Evolutionary conservation across 2,797 vertebrate genomes (phyloP).

Genomic region (Botia almorhae): DNA sequence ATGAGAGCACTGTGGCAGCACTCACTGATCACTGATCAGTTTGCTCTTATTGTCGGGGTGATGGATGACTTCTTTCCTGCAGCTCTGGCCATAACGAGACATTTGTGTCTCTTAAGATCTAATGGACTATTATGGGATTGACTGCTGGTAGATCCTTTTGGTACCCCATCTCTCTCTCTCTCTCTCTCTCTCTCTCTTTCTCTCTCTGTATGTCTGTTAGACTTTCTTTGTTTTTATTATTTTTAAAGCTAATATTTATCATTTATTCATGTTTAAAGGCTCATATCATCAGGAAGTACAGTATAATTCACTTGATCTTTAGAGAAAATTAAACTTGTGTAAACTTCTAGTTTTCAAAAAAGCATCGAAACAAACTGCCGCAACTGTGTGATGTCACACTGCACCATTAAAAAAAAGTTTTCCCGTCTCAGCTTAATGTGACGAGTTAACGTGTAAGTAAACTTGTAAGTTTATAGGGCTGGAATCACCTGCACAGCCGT

Average conservation of each 20-base stretch:
- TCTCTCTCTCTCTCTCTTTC: background rate
- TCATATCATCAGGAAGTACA: background rate
- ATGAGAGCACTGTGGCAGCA: conserved; percentile 34
- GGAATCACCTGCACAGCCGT: too few relatives aligned
- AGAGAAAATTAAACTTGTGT: too few relatives aligned
- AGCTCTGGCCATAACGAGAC: conserved; percentile 41
- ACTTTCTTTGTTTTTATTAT: background rate
- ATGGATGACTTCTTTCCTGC: conserved; percentile 40
- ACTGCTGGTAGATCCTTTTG: conserved; percentile 28
- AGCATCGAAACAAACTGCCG: too few relatives aligned
- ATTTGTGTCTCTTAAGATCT: conserved; percentile 55
- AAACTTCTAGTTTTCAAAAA: too few relatives aligned
- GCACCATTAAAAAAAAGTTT: background rate
- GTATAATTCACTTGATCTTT: background rate
- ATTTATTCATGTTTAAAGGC: background rate
- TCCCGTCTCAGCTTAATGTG: background rate
- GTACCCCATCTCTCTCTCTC: background rate
- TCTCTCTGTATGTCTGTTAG: background rate
- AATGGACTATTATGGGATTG: conserved; percentile 57
- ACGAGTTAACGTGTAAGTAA: too few relatives aligned
- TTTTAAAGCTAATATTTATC: background rate
- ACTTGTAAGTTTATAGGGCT: too few relatives aligned
- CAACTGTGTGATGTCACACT: too few relatives aligned
- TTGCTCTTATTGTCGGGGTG: conserved; percentile 48
- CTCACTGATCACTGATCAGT: conserved; percentile 36